phyloP scores from a whole-genome alignment of 2,797 vertebrate genomes.

The Clarias platycephalus region DNA sequence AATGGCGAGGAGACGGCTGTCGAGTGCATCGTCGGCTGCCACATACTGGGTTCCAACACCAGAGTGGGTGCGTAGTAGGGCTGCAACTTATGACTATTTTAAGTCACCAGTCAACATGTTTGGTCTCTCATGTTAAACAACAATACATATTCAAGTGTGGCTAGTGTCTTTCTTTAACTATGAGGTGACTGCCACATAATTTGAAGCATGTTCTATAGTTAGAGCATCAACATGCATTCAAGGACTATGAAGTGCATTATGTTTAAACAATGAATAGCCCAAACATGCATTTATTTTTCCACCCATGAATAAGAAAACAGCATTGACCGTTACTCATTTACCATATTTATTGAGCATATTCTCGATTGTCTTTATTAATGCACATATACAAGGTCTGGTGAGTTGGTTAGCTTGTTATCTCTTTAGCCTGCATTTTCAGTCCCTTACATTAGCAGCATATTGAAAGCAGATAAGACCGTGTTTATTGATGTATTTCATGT shows the following conservation, averaged over 20 bases:
- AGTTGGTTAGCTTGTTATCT: no score
- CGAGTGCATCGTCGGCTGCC: constrained; percentile 78
- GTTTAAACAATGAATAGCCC: background rate
- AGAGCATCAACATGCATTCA: background rate
- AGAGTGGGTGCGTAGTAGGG: constrained; percentile 84
- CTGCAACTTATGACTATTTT: no score
- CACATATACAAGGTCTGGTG: no score
- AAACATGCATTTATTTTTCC: background rate
- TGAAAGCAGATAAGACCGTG: background rate
- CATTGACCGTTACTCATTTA: background rate
- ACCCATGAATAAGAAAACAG: background rate
- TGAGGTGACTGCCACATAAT: background rate
- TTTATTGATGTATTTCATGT: background rate
- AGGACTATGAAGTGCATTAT: background rate
- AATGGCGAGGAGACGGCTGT: constrained; percentile 81
- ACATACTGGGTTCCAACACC: constrained; percentile 86
- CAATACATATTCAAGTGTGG: background rate
- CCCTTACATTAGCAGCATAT: background rate
- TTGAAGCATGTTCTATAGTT: background rate
- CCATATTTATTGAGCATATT: background rate
- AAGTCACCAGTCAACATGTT: no score
- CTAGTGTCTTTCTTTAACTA: background rate
- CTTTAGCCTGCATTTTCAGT: background rate
- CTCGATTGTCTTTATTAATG: background rate
- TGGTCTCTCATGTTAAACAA: background rate